These are phyloP conservation scores for Chaenodraco wilsoni DNA, from an alignment of 2,797 vertebrate genomes.

Conservation along the genomic window DNA sequence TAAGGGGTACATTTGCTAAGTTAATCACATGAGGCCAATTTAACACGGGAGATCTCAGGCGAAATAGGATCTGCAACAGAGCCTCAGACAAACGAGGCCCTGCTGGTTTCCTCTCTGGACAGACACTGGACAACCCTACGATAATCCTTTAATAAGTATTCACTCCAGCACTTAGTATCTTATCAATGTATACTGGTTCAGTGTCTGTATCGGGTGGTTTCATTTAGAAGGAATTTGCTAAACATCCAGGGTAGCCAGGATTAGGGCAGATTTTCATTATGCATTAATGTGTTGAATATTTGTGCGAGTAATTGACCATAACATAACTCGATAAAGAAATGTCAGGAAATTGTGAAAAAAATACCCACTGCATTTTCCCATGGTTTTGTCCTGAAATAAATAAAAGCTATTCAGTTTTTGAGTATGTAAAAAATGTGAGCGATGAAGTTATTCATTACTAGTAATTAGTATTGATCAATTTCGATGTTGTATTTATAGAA, in stretches of 20 bases:
- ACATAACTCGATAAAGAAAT: not conserved
- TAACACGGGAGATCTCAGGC: slow-evolving; percentile 80
- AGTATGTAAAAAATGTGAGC: not conserved
- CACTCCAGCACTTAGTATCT: slow-evolving; percentile 26
- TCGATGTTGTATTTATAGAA: too few relatives aligned
- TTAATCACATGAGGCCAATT: slow-evolving; percentile 88
- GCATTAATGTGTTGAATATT: slow-evolving; percentile 12
- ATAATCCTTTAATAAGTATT: slow-evolving; percentile 55
- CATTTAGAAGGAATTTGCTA: slow-evolving; percentile 33
- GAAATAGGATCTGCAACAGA: slow-evolving; percentile 81
- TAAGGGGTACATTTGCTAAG: slow-evolving; percentile 84
- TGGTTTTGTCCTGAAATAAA: not conserved
- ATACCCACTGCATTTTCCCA: not conserved
- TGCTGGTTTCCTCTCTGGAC: slow-evolving; percentile 66
- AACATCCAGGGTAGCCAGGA: slow-evolving; percentile 23
- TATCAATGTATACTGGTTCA: slow-evolving; percentile 39
- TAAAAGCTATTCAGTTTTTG: not conserved
- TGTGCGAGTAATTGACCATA: not conserved
- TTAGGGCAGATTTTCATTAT: slow-evolving; percentile 19
- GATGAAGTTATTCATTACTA: too few relatives aligned
- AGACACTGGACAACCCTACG: slow-evolving; percentile 44
- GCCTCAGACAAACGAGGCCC: slow-evolving; percentile 75
- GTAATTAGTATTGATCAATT: too few relatives aligned
- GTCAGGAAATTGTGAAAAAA: not conserved
- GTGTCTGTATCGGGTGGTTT: slow-evolving; percentile 24